phyloP scores from a whole-genome alignment of 2,888 invertebrate genomes.

The Philaethria dido region DNA sequence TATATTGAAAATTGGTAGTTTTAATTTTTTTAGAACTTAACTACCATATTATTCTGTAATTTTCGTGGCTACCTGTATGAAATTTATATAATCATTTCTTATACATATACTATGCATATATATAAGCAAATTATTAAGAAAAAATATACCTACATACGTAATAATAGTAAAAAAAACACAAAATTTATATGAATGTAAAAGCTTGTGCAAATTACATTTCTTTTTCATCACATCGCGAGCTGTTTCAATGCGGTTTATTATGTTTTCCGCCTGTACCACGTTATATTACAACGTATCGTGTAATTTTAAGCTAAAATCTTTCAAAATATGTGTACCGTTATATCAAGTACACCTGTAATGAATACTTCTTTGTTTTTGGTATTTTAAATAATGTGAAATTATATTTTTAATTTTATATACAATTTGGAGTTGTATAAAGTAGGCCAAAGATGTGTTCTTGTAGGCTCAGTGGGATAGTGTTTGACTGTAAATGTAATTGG shows the following conservation, averaged over 20 bases:
- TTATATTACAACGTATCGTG: slow-evolving; percentile 11
- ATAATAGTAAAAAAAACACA: slow-evolving; percentile 4
- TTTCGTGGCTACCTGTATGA: too few species aligned
- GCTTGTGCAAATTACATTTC: slow-evolving; percentile 21
- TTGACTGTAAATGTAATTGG: not conserved
- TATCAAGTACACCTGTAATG: not conserved
- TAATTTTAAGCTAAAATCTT: slow-evolving; percentile 21
- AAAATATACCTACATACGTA: not conserved
- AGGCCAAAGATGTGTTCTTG: not conserved
- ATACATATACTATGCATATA: not conserved
- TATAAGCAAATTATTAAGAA: not conserved
- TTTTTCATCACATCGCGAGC: slow-evolving; percentile 19
- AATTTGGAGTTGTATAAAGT: not conserved
- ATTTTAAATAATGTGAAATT: not conserved
- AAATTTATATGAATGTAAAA: slow-evolving; percentile 15
- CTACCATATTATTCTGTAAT: too few species aligned
- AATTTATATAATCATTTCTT: not conserved
- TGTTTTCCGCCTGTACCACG: slow-evolving; percentile 6
- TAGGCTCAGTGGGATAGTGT: too few species aligned
- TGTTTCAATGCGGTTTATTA: slow-evolving; percentile 24
- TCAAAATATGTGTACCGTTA: not conserved
- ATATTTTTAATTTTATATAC: not conserved
- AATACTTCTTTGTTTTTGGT: slow-evolving; percentile 1
- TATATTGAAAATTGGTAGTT: too few species aligned
- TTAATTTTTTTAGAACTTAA: too few species aligned